Evolutionary conservation across 2,797 vertebrate species (phyloP).

Genomic region (Gallirallus australis): DNA sequence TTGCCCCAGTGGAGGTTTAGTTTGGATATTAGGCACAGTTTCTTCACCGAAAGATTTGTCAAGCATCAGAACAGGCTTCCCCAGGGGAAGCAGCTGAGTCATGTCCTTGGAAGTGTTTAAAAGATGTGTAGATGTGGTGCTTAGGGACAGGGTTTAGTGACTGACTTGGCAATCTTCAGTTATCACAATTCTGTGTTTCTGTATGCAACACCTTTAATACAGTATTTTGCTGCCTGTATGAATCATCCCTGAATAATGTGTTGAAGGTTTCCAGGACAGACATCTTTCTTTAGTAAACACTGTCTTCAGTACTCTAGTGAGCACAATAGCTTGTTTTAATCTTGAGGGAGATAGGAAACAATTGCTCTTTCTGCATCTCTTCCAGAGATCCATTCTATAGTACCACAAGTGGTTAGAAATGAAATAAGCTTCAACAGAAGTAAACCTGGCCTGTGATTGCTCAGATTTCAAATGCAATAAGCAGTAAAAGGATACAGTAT

Average conservation of each 20-base stretch:
- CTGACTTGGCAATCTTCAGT: too few relatives aligned
- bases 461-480: neutral
- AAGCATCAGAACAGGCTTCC: too few relatives aligned
- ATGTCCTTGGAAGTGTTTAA: too few relatives aligned
- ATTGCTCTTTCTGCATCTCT: neutral
- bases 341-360: neutral
- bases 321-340: neutral
- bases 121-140: too few relatives aligned
- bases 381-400: neutral
- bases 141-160: too few relatives aligned
- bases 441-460: neutral
- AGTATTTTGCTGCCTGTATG: neutral
- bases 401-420: neutral
- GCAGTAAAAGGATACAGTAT: neutral
- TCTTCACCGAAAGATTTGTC: too few relatives aligned
- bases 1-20: too few relatives aligned
- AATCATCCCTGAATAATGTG: fast-evolving
- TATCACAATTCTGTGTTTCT: too few relatives aligned
- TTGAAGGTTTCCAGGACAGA: neutral
- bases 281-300: neutral
- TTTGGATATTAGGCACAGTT: too few relatives aligned
- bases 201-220: neutral
- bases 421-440: neutral
- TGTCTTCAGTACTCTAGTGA: neutral
- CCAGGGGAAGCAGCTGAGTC: too few relatives aligned